Evolutionary conservation across 2,113 vertebrate species (phyloP).

Genomic region (Donacobius atricapilla): DNA sequence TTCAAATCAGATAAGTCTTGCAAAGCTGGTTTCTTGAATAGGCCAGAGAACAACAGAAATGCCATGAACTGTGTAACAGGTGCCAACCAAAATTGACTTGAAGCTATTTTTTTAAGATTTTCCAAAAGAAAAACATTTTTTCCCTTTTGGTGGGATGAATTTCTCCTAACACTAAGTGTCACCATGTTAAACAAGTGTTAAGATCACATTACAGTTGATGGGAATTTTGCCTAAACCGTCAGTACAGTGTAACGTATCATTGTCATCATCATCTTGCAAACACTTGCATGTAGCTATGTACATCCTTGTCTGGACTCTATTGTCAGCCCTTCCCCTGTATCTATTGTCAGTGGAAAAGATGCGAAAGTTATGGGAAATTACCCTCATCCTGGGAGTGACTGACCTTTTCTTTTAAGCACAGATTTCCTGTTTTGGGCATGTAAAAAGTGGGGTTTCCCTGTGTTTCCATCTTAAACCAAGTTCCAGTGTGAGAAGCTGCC

Average conservation of each 20-base stretch:
- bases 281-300: neutral
- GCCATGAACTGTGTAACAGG: neutral
- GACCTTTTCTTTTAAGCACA: neutral
- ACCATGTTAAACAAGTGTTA: neutral
- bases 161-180: neutral
- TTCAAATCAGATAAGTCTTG: neutral
- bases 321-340: no score
- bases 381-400: neutral
- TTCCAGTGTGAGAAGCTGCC: neutral
- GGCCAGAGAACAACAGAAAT: neutral
- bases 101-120: neutral
- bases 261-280: neutral
- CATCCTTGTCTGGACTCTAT: neutral
- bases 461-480: neutral
- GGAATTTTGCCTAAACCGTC: neutral
- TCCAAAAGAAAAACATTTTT: neutral
- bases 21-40: neutral
- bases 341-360: no score
- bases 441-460: neutral
- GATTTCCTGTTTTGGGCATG: neutral
- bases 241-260: accelerated
- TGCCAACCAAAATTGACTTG: neutral
- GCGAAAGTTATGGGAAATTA: neutral
- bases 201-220: neutral
- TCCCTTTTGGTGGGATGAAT: neutral